Evolutionary conservation across 2,797 vertebrate genomes (phyloP), one percentile per base, ranked within the genome.

Genomic region (Enteromius fasciolatus): DNA sequence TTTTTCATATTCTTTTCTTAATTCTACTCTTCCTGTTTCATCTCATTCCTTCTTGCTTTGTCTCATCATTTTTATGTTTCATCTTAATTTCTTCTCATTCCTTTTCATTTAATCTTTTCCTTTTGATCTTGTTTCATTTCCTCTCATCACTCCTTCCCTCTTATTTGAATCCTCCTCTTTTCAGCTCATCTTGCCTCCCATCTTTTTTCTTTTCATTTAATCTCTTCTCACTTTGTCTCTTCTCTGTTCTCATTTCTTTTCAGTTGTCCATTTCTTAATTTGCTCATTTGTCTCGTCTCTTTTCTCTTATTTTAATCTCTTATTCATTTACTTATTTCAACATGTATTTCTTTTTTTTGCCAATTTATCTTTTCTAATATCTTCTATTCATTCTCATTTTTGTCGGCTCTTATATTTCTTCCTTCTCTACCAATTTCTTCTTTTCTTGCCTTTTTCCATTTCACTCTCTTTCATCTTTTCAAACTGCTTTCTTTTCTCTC

Each of bases 211-310:
- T 36, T 36, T 36, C 14, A 12, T 36, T 39, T 59, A 17, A 39
- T 11, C 50, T n/a, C 48, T 95, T 95, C 94, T 95, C 96, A 96
- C 93, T 92, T 91, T 95, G 5, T 59, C 91, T 17, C 33, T 59
- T 12, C 10, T 90, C 17, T 25, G 39, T 28, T 18, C 31, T 50
- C 25, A 7, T 46, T 72, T 18, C 12, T 31, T 31, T 18, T 25
- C 23, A 59, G 2, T 14, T 25, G 23, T 59, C 8, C 20, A 54
- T n/a, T 54, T n/a, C 20, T 54, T 54, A n/a, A 20, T 52, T 52
- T 20, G 5, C 5, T 18, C 5, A 18, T 8, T 52, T 54, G 8
- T 54, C 52, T 54, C 11, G 23, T 59, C 23, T 25, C 10, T 1
- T 57, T 23, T 57, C 15, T 28, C 25, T 28, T 20, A 31, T 31